These are phyloP conservation scores for Loriculus beryllinus DNA, from an alignment of 2,797 vertebrate genomes.

Conservation along the genomic window DNA sequence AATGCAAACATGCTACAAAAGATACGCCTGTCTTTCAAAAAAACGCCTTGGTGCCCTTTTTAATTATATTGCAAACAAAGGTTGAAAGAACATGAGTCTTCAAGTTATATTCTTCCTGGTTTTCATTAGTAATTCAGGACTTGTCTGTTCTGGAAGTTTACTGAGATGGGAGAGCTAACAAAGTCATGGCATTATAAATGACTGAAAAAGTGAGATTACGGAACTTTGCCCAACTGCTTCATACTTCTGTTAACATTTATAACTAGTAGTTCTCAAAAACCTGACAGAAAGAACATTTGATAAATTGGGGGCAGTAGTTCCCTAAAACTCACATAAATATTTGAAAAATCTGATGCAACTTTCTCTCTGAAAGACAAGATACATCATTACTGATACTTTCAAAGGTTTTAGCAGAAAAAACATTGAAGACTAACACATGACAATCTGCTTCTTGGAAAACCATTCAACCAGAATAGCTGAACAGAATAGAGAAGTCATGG, in stretches of 20 bases:
- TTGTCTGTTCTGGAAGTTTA: not conserved
- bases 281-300: not conserved
- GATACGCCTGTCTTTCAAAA: not conserved
- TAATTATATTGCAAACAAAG: not conserved
- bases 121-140: not conserved
- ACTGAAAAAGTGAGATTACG: not conserved
- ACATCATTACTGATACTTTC: not conserved
- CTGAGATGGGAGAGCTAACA: rapidly evolving
- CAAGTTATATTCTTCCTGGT: not conserved
- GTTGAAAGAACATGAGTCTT: not conserved
- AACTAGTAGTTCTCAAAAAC: not conserved
- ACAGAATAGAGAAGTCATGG: not conserved
- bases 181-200: not conserved
- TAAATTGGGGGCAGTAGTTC: not conserved
- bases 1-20: not conserved
- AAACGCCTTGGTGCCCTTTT: not conserved
- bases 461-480: not conserved
- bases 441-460: not conserved
- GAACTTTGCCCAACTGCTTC: not conserved
- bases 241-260: not conserved
- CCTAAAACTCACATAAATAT: not conserved
- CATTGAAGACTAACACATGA: not conserved
- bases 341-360: not conserved
- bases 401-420: not conserved
- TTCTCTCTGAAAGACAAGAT: not conserved